A percentile compares a stretch with the other conserved stretches of the same genome.
Conservation (phyloP, 2,797 vertebrate genomes). For the Aphelocoma californica region DNA sequence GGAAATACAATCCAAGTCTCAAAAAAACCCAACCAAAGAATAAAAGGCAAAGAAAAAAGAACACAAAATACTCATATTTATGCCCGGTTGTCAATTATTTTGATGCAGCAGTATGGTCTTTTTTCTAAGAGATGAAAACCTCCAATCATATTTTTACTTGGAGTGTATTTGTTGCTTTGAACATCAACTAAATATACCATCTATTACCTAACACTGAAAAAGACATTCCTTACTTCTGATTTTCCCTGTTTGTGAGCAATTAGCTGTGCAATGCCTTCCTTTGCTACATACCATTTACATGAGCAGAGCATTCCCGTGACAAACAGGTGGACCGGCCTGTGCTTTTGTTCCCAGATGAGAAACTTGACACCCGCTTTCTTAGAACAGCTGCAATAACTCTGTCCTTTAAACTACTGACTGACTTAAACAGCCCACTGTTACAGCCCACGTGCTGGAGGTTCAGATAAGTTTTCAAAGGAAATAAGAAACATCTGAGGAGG, state of each 20-base stretch:
- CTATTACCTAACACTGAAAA: neutral
- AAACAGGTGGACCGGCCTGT: conserved; percentile 27
- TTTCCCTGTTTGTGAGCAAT: neutral
- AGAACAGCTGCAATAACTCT: conserved; percentile 21
- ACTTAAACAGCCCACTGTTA: neutral
- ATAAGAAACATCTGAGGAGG: neutral
- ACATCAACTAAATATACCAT: neutral
- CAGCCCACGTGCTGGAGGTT: neutral
- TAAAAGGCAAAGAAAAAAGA: neutral
- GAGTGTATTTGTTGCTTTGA: neutral
- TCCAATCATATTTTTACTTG: neutral
- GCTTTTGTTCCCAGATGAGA: conserved; percentile 52
- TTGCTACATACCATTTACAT: conserved; percentile 19
- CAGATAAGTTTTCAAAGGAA: neutral
- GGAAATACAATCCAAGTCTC: neutral
- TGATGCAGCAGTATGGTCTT: neutral
- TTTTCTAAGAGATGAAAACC: neutral
- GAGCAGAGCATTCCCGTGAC: conserved; percentile 16
- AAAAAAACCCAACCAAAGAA: neutral
- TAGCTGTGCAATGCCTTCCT: neutral
- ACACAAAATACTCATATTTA: neutral
- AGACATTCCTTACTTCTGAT: neutral
- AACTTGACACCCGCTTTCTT: neutral
- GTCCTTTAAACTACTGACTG: neutral
- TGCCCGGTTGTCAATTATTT: neutral